These are phyloP conservation scores for Escarpia spicata DNA, from an alignment of 2,888 invertebrate genomes.

Conservation along the genomic window DNA sequence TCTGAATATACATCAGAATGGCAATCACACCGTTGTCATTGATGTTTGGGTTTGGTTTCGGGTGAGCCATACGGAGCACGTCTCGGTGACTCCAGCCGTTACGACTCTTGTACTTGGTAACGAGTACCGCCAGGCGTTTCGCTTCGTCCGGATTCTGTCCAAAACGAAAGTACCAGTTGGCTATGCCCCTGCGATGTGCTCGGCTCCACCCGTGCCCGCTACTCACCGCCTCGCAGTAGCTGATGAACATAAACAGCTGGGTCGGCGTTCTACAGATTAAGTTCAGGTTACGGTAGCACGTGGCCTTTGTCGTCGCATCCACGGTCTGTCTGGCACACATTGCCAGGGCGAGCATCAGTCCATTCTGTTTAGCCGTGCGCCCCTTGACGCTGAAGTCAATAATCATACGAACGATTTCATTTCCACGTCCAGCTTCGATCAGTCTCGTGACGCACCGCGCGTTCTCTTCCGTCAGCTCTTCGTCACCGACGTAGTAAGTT, in stretches of 20 bases:
- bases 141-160: constrained; percentile 61
- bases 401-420: constrained; percentile 57
- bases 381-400: constrained; percentile 57
- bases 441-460: constrained; percentile 54
- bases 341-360: constrained; percentile 74
- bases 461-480: constrained; percentile 59
- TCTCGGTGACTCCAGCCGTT: constrained; percentile 71
- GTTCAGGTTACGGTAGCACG: constrained; percentile 69
- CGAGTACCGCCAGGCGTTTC: constrained; percentile 73
- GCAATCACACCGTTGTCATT: constrained; percentile 40
- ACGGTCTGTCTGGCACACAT: constrained; percentile 70
- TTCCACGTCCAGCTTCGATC: constrained; percentile 57
- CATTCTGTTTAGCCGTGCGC: constrained; percentile 63
- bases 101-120: constrained; percentile 73
- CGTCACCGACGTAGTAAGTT: constrained; percentile 56
- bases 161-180: constrained; percentile 72
- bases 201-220: constrained; percentile 70
- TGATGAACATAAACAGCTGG: constrained; percentile 74
- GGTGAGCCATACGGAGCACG: constrained; percentile 68
- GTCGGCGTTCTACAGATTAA: constrained; percentile 74
- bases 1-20: constrained; percentile 47
- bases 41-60: constrained; percentile 41
- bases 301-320: constrained; percentile 67
- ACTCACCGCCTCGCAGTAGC: constrained; percentile 70
- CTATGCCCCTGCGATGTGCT: constrained; percentile 74